Evolutionary conservation across 1,140 invertebrate genomes (phyloP).

Genomic region (Leptopilina clavipes): DNA sequence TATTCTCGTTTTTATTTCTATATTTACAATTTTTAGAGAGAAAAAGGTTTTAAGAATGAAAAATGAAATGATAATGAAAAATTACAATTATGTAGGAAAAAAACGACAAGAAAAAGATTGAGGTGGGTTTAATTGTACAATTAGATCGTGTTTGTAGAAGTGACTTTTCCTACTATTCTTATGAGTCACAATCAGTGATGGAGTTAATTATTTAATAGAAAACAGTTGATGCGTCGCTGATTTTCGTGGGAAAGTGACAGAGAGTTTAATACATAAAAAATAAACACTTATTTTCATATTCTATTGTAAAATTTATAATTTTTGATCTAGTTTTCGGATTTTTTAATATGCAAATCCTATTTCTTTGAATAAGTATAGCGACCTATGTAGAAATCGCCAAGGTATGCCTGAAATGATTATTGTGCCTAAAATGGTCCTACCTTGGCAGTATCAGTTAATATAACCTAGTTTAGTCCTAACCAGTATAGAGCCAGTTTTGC

Average conservation of each 20-base stretch:
- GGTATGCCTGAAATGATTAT: too few relatives aligned
- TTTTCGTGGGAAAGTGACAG: too few relatives aligned
- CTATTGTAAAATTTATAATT: too few relatives aligned
- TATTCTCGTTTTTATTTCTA: background rate
- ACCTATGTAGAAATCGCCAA: too few relatives aligned
- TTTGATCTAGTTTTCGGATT: too few relatives aligned
- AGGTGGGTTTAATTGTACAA: slow-evolving; percentile 12
- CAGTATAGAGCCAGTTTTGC: too few relatives aligned
- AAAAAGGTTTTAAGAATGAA: slow-evolving; percentile 10
- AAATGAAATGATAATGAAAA: background rate
- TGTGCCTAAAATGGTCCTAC: too few relatives aligned
- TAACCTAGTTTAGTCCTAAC: too few relatives aligned
- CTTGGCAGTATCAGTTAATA: too few relatives aligned
- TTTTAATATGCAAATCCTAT: too few relatives aligned
- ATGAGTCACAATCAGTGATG: background rate
- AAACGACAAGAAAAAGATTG: background rate
- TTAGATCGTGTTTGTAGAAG: background rate
- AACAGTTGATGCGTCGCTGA: background rate
- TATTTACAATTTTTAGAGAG: background rate
- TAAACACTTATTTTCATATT: too few relatives aligned
- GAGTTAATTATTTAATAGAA: slow-evolving; percentile 1
- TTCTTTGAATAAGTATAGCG: background rate
- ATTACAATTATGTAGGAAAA: background rate
- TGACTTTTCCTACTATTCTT: background rate
- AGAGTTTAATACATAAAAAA: too few relatives aligned